Conservation (phyloP, 2,888 invertebrate species). For the Drosophila pseudotakahashii region DNA sequence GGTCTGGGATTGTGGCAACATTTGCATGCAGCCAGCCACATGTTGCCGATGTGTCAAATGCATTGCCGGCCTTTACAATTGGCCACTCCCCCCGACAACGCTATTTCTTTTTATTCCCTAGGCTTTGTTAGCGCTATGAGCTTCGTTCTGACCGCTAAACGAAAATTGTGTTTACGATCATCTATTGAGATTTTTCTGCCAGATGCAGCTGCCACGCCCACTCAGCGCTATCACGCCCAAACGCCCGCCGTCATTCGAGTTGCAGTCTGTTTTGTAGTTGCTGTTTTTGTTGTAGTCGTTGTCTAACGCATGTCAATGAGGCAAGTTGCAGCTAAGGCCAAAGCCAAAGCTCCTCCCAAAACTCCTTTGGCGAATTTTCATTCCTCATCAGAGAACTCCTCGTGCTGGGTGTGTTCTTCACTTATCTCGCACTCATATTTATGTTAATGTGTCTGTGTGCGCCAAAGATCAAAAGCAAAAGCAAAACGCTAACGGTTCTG, state of each 20-base stretch:
- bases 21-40: constrained; percentile 67
- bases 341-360: constrained; percentile 1
- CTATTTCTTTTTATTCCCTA: constrained; percentile 9
- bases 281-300: constrained; percentile 8
- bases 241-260: constrained; percentile 17
- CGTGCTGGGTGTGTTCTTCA: constrained; percentile 58
- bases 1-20: not conserved
- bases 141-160: constrained; percentile 51
- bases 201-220: constrained; percentile 60
- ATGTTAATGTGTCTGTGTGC: constrained; percentile 69
- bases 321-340: constrained; percentile 27
- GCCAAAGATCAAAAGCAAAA: constrained; percentile 69
- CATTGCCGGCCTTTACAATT: constrained; percentile 60
- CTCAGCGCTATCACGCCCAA: constrained; percentile 47
- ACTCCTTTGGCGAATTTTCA: constrained; percentile 44
- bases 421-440: constrained; percentile 76
- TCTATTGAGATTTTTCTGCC: constrained; percentile 68
- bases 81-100: constrained; percentile 59
- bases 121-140: constrained; percentile 44
- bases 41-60: constrained; percentile 66
- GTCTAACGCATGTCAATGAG: constrained; percentile 76
- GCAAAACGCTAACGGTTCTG: constrained; percentile 48
- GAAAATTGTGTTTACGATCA: constrained; percentile 76
- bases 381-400: constrained; percentile 31
- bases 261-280: not conserved